Conservation (phyloP, 2,113 vertebrate genomes). For the Silurus asotus region DNA sequence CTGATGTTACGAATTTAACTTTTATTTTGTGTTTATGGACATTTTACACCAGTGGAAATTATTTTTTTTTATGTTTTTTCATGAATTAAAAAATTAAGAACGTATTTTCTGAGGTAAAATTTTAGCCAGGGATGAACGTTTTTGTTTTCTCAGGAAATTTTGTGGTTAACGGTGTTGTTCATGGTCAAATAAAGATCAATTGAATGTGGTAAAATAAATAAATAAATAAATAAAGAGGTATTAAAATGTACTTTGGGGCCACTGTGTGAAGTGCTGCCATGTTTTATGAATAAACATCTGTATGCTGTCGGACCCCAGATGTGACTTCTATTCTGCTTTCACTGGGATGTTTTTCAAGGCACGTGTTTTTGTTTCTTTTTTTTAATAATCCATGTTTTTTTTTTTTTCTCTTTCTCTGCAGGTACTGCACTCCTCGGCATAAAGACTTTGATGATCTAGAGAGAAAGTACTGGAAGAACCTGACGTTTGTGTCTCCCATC, state of each 20-base stretch:
- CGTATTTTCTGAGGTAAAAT: neutral
- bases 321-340: neutral
- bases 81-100: neutral
- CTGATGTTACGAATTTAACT: neutral
- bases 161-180: neutral
- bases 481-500: constrained; percentile 94
- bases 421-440: constrained; percentile 93
- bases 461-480: constrained; percentile 98
- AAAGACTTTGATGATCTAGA: constrained; percentile 97
- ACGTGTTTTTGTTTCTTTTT: too few relatives aligned
- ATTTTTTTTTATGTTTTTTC: neutral
- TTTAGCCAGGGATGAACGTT: neutral
- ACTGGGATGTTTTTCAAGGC: neutral
- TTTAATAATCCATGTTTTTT: neutral
- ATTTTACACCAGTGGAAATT: neutral
- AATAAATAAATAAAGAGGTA: neutral
- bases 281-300: neutral
- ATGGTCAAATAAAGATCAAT: neutral
- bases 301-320: neutral
- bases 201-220: neutral
- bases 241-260: neutral
- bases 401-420: constrained; percentile 62
- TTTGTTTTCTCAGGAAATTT: rapidly evolving
- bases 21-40: neutral
- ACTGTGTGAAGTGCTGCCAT: neutral